Conservation (phyloP, 2,888 invertebrate species). For the Girardia tigrina region DNA sequence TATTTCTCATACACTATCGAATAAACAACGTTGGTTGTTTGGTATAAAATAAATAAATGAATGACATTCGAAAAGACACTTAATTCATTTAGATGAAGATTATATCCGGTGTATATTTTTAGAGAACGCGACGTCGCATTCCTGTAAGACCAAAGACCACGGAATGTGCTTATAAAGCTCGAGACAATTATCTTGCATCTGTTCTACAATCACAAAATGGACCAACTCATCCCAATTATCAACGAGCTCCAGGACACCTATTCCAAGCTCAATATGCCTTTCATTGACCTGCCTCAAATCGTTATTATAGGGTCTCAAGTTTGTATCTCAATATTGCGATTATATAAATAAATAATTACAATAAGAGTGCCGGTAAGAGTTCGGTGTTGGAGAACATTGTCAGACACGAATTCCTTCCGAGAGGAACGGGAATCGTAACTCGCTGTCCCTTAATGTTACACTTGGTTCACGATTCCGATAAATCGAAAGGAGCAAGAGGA, state of each 20-base stretch:
- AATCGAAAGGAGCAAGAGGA: conserved; percentile 68
- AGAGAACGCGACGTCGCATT: too few species aligned
- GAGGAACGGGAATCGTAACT: conserved; percentile 93
- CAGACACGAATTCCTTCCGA: conserved; percentile 84
- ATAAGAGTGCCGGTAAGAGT: conserved; percentile 99
- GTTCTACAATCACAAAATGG: background rate
- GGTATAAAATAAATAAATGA: too few species aligned
- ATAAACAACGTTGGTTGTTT: too few species aligned
- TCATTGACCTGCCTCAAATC: conserved; percentile 1
- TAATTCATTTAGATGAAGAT: too few species aligned
- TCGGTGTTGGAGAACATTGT: conserved; percentile 97
- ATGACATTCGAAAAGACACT: too few species aligned
- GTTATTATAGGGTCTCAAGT: background rate
- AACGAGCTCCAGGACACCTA: conserved; percentile 1
- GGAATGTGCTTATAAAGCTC: too few species aligned
- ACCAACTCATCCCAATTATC: conserved; percentile 11
- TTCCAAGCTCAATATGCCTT: conserved; percentile 7
- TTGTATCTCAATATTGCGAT: too few species aligned
- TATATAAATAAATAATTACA: too few species aligned
- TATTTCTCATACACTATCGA: too few species aligned
- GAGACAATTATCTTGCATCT: too few species aligned
- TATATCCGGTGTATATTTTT: too few species aligned
- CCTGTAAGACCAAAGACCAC: too few species aligned
- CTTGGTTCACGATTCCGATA: conserved; percentile 66
- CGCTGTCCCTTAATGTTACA: conserved; percentile 82